These are phyloP conservation scores for Pollenia griseotomentosa DNA, from an alignment of 2,888 invertebrate species.

Conservation along the genomic window DNA sequence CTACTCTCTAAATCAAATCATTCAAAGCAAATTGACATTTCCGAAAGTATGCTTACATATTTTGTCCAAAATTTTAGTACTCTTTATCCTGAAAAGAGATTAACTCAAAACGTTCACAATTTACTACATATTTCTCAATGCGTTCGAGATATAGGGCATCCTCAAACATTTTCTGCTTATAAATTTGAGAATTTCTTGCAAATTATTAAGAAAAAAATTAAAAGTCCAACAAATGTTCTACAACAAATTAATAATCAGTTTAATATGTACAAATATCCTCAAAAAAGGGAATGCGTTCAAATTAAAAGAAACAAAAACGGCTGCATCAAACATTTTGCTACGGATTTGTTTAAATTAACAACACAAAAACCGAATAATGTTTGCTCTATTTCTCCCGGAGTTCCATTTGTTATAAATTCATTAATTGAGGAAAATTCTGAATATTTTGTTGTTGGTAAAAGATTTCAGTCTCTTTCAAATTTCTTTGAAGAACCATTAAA, in stretches of 20 bases:
- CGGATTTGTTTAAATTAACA: slow-evolving; percentile 38
- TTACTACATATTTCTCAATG: slow-evolving; percentile 16
- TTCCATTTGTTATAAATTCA: too few species aligned
- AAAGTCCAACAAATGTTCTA: slow-evolving; percentile 31
- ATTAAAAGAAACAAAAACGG: too few species aligned
- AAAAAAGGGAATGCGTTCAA: too few species aligned
- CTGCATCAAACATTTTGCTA: neutral
- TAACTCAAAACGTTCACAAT: slow-evolving; percentile 32
- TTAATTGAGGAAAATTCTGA: too few species aligned
- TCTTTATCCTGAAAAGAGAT: slow-evolving; percentile 34
- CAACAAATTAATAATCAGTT: too few species aligned
- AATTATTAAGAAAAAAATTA: slow-evolving; percentile 29
- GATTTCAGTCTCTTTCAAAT: too few species aligned
- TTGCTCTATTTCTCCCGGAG: too few species aligned
- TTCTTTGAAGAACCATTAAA: too few species aligned
- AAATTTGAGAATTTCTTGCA: slow-evolving; percentile 8
- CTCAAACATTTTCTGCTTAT: neutral
- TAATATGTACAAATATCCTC: too few species aligned
- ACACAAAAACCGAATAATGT: slow-evolving; percentile 32
- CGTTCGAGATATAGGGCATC: too few species aligned
- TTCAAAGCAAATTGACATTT: slow-evolving; percentile 24
- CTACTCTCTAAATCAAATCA: neutral
- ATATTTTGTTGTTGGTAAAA: too few species aligned
- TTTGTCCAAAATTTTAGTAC: slow-evolving; percentile 28
- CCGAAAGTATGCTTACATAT: slow-evolving; percentile 23